Evolutionary conservation across 2,888 invertebrate genomes (phyloP).

Genomic region (Eledone cirrhosa): DNA sequence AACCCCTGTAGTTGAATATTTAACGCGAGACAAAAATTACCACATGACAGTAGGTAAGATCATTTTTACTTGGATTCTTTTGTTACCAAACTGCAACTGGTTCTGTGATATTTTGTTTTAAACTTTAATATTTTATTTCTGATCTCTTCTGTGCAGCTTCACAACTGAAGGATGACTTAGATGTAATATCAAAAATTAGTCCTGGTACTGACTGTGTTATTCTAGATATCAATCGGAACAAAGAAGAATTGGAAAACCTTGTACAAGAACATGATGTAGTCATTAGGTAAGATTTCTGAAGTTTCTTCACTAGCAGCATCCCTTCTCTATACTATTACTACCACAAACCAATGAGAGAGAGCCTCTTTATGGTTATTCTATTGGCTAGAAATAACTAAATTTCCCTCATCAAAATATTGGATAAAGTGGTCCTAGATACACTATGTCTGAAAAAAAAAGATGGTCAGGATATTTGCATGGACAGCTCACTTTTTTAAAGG

Average conservation of each 20-base stretch:
- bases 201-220: constrained; percentile 78
- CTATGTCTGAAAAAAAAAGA: no score
- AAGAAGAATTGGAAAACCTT: constrained; percentile 77
- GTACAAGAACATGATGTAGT: constrained; percentile 73
- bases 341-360: no score
- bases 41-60: constrained; percentile 81
- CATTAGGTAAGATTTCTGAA: constrained; percentile 62
- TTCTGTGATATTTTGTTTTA: no score
- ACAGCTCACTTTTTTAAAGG: no score
- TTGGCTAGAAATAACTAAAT: no score
- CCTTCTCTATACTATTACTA: neutral
- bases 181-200: constrained; percentile 80
- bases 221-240: constrained; percentile 80
- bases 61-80: neutral
- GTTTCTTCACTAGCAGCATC: neutral
- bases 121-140: no score
- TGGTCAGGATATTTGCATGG: no score
- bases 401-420: no score
- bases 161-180: constrained; percentile 87
- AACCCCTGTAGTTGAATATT: constrained; percentile 92
- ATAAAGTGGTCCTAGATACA: no score
- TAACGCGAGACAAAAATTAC: constrained; percentile 82
- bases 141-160: constrained; percentile 71
- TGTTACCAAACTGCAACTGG: no score
- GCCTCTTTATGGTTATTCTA: no score